Base-by-base conservation (phyloP, 2,797 vertebrate species). In the Steatocranus sp. region DNA sequence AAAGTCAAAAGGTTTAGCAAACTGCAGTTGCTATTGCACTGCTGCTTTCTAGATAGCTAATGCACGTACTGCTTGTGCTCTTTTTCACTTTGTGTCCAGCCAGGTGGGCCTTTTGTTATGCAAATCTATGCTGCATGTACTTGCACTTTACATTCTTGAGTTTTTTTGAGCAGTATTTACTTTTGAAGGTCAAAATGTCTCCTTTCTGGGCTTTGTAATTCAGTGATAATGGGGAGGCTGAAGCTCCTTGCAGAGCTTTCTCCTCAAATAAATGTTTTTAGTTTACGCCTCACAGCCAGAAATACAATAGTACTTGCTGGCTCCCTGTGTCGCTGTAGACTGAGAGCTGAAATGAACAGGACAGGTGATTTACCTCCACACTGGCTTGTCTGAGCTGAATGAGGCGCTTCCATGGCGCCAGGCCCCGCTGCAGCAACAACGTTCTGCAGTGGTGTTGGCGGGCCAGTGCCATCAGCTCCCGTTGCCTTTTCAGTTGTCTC, bases 361-460 rank as follows among this genome's bases (percentile, higher is more conserved):
- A 68, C 34, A 17, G 70, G 43, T 23, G 32, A 82, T 88, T 86
- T 89, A 98, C 98, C 97, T 97, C 83, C 23, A 86, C 46, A 50
- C 96, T 96, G 89, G 92, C 86, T 78, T 89, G 92, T 90, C 88
- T 94, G 89, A 96, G 93, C 75, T 95, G 89, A 88, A 96, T 91
- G 51, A 99, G 90, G 82, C 76, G 96, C 94, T 96, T 97, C 98
- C 98, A 99, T 68, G 98, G 98, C 3, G 90, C 91, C 79, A 99
- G 93, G 73, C 98, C 98, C 85, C 92, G 88, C 12, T 84, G 93
- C 78, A 91, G 95, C 86, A 99, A 93, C 86, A 98, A 86, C 32
- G 89, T 88, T 18, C 79, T 96, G 83, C 93, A 84, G 89, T 97
- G 96, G 89, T 99, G 97, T 25, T 96, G 95, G 85, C 61, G 84